phyloP scores from a whole-genome alignment of 2,797 vertebrate genomes.

The Sebastiscus tertius region DNA sequence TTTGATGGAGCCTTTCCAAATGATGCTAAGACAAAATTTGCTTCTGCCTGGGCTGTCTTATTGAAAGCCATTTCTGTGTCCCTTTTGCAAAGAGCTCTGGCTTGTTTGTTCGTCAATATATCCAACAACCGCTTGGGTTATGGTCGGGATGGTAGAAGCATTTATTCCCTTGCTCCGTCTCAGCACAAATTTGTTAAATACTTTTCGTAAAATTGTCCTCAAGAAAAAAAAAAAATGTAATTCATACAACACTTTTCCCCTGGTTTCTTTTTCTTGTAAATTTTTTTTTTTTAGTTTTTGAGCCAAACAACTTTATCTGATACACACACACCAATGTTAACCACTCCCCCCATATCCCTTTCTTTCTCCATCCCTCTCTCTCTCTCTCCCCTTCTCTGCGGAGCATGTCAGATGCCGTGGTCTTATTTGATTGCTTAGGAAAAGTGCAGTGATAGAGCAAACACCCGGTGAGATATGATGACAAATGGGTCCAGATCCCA shows the following conservation, averaged over 20 bases:
- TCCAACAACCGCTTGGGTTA: constrained; percentile 90
- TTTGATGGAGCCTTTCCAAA: constrained; percentile 99
- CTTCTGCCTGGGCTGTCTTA: constrained; percentile 89
- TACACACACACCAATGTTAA: constrained; percentile 55
- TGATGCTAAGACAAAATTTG: constrained; percentile 98
- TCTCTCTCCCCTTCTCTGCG: constrained; percentile 68
- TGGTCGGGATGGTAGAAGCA: constrained; percentile 22
- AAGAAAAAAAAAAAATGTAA: constrained; percentile 17
- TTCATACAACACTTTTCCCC: not conserved
- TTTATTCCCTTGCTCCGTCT: constrained; percentile 25
- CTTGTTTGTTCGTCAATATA: constrained; percentile 92
- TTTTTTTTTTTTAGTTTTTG: constrained; percentile 30
- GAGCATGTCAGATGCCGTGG: constrained; percentile 98
- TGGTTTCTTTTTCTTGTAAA: constrained; percentile 26
- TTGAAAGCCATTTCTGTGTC: constrained; percentile 93
- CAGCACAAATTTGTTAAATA: constrained; percentile 58
- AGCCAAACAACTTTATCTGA: constrained; percentile 69
- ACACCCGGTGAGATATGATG: constrained; percentile 99
- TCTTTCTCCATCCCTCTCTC: constrained; percentile 44
- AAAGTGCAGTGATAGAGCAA: constrained; percentile 99
- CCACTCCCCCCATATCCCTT: constrained; percentile 56
- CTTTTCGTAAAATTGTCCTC: constrained; percentile 29
- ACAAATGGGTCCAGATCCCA: constrained; percentile 99
- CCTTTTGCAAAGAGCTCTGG: constrained; percentile 88
- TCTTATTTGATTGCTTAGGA: constrained; percentile 99